Base-by-base conservation (phyloP, 2,888 invertebrate genomes). In the Caenorhabditis zanzibari region DNA sequence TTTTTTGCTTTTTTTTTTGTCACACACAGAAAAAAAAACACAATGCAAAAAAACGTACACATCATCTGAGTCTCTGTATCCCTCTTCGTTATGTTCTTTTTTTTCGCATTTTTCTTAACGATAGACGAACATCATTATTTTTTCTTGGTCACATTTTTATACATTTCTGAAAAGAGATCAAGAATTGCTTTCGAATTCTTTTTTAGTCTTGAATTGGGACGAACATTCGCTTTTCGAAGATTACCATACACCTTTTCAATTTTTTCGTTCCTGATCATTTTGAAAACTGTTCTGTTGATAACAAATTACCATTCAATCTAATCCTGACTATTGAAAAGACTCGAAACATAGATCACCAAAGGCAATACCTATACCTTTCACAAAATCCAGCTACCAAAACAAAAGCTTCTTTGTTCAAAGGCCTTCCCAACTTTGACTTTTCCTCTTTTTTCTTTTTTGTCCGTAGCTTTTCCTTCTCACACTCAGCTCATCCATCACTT, bases 41-140 rank as follows among this genome's bases (percentile, higher is more conserved):
- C 49, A 71, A 44, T 6, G 7, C 4, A 52, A 52, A 47, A 71
- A 77, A 68, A 76, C 76, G 76, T 68, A 76, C 47, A 76, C 76
- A 75, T 68, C 74, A 41, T 64, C 52, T 47, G 16, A 41, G 49
- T 49, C 64, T 32, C 58, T 32, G n/a, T 58, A 28, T 58, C 26
- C 64, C n/a, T 61, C 32, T 12, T 35, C 22, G 22, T 32, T 35
- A 35, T 35, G 41, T 32, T 49, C 22, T 41, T 38, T 58, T 49
- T 56, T 41, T 35, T 19, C 72, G 59, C 76, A 68, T 68, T 75
- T 64, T 58, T 47, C 75, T 66, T 76, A 76, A 76, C 68, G 58
- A 76, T 68, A n/a, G n/a, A 68, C 76, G 76, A 76, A 76, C 76
- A 76, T 76, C 68, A 76, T 76, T 76, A 75, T 66, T 56, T 7